Base-by-base conservation (phyloP, 2,797 vertebrate species). In the Anguilla anguilla region DNA sequence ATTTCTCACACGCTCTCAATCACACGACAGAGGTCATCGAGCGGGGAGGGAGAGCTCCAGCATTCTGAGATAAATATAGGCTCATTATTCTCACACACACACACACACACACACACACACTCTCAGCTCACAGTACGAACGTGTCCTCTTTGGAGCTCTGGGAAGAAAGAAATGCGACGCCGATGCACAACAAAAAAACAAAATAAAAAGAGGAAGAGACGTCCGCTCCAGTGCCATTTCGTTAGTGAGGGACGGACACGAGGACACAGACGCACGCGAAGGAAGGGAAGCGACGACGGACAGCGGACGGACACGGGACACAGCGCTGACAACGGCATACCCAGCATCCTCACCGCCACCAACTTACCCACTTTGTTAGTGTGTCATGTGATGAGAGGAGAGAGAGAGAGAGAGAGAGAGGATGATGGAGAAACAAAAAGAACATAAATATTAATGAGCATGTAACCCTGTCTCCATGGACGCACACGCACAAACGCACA, bases 291-390 rank as follows among this genome's bases (percentile, higher is more conserved):
- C 94, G 92, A 90, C 89, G 89, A 91, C 77, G 15, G 59, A 94
- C 94, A 94, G 93, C 91, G 93, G 61, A 92, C 69, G 91, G 91
- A 67, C 92, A 84, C 92, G 22, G 95, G 93, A 95, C 94, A 97
- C 93, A 93, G 94, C 92, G 94, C 94, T 94, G 95, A 96, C 95
- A 95, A 95, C 90, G 91, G 93, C 86, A 93, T 87, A 92, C 96
- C 96, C 97, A 96, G 97, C 96, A 97, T 95, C 95, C 93, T 95
- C 93, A 93, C 94, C 95, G 92, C 95, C 96, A 91, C 96, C 92
- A 96, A 98, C 97, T 98, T 98, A 98, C 97, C 97, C 97, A 97
- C 97, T 98, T 59, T 97, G 97, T 97, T 97, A 97, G 97, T 97
- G 97, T 97, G 96, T 98, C 97, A 97, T 96, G 97, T 96, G 96